Conservation (phyloP, 1,140 invertebrate species). For the Delia radicum region DNA sequence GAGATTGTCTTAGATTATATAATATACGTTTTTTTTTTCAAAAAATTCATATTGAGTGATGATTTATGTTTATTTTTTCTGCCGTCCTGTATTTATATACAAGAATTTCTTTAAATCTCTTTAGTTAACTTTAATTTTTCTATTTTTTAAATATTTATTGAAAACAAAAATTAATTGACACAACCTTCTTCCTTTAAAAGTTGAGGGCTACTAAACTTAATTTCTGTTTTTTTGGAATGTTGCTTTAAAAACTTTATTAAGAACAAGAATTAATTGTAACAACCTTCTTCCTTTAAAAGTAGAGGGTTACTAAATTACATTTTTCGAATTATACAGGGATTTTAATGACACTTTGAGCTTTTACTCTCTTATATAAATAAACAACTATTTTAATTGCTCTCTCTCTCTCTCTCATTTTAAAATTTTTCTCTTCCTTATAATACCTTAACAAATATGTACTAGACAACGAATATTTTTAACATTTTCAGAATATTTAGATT, state of each 20-base stretch:
- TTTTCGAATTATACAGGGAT: constrained; percentile 1
- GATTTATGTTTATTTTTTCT: not conserved
- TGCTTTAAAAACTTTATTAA: not conserved
- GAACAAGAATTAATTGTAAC: not conserved
- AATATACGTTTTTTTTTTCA: not conserved
- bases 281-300: not conserved
- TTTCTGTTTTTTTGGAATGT: not conserved
- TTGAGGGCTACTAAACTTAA: not conserved
- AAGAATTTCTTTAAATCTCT: not conserved
- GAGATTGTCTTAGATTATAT: constrained; percentile 4
- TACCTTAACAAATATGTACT: not conserved
- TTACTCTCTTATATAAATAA: not conserved
- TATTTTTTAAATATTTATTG: not conserved
- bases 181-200: not conserved
- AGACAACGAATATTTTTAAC: constrained; percentile 7
- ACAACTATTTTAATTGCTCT: too few species aligned
- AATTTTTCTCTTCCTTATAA: not conserved
- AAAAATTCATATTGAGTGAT: too few species aligned
- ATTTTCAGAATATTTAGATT: constrained; percentile 23
- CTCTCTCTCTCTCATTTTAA: not conserved
- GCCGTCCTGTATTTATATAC: not conserved
- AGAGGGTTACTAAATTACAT: not conserved
- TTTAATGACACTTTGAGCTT: not conserved
- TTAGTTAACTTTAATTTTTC: not conserved
- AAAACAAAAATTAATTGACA: not conserved